Evolutionary conservation across 2,113 vertebrate species (phyloP).

Genomic region (Xenus cinereus): DNA sequence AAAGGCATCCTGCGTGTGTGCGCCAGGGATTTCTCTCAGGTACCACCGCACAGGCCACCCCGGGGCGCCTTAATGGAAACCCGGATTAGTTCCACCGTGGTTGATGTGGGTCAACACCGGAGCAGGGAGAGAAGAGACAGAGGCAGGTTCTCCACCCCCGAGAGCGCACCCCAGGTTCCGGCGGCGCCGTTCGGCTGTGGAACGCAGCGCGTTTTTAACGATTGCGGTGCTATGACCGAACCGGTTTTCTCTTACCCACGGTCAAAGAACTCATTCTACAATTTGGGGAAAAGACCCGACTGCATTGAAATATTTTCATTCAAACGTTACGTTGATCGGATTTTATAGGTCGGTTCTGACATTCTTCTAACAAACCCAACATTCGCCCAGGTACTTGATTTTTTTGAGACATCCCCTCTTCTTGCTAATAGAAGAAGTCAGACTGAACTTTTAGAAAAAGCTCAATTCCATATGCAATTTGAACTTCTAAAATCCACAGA

Average conservation of each 20-base stretch:
- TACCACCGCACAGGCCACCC: neutral
- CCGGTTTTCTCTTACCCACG: neutral
- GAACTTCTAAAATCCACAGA: neutral
- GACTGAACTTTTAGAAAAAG: neutral
- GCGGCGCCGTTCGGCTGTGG: neutral
- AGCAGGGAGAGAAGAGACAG: neutral
- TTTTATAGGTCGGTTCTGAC: neutral
- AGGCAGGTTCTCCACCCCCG: neutral
- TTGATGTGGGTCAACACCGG: neutral
- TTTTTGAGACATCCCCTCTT: neutral
- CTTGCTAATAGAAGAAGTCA: neutral
- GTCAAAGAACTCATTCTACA: neutral
- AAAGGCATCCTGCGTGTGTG: rapidly evolving
- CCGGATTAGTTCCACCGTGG: neutral
- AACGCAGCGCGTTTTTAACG: neutral
- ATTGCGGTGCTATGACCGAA: neutral
- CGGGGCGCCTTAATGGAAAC: neutral
- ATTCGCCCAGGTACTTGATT: neutral
- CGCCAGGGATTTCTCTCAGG: neutral
- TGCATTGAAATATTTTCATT: neutral
- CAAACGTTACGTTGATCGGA: neutral
- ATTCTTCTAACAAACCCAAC: neutral
- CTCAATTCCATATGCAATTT: rapidly evolving
- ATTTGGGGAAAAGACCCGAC: neutral
- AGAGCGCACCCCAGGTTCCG: neutral